A percentile compares a stretch with the other conserved stretches of the same genome.
phyloP scores from a whole-genome alignment of 2,113 vertebrate species.

The Sialia sialis region DNA sequence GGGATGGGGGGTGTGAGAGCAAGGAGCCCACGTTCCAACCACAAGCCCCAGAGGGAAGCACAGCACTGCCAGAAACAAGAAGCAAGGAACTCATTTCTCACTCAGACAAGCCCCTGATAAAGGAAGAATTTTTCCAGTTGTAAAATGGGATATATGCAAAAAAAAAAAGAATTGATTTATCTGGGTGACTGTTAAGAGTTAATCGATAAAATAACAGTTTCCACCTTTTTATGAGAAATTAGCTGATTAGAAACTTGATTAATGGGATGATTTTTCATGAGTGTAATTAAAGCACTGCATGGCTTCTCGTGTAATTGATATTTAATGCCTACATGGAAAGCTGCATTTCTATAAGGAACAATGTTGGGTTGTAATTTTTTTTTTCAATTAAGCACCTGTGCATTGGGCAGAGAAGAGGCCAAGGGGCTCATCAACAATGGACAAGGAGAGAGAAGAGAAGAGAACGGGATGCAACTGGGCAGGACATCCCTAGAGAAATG shows the following conservation, averaged over 20 bases:
- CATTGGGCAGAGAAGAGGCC: neutral
- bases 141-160: neutral
- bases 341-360: slow-evolving; percentile 13
- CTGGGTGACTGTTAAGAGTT: slow-evolving; percentile 51
- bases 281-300: slow-evolving; percentile 67
- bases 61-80: neutral
- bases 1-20: neutral
- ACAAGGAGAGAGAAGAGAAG: neutral
- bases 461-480: neutral
- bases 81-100: neutral
- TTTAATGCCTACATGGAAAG: slow-evolving; percentile 37
- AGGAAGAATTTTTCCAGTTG: neutral
- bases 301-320: slow-evolving; percentile 55
- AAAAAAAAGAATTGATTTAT: slow-evolving; percentile 13
- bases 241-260: slow-evolving; percentile 73
- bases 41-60: neutral
- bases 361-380: neutral
- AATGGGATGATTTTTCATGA: slow-evolving; percentile 59
- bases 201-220: slow-evolving; percentile 68
- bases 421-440: neutral
- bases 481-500: neutral
- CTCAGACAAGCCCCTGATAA: neutral
- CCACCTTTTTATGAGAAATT: slow-evolving; percentile 44
- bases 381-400: neutral
- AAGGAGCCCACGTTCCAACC: neutral